A percentile compares a stretch with the other conserved stretches of the same genome.
phyloP scores from a whole-genome alignment of 2,888 invertebrate genomes.

The Listrodromus nycthemerus region DNA sequence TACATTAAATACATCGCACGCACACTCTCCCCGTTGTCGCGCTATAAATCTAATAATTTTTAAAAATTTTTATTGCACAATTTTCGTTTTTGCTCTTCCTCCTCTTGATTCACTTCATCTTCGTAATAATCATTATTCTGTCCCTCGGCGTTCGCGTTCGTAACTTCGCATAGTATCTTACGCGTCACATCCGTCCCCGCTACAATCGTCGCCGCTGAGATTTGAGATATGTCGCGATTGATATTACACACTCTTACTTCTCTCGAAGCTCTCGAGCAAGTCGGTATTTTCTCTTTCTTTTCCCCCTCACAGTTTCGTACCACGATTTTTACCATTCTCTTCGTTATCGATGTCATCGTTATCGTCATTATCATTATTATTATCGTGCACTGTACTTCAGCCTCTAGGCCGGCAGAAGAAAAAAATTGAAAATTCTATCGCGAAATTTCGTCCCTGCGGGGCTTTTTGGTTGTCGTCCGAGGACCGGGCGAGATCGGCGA shows the following conservation, averaged over 20 bases:
- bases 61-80: conserved; percentile 67
- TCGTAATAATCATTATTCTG: conserved; percentile 7
- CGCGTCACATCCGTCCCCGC: conserved; percentile 8
- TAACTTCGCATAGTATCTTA: conserved; percentile 10
- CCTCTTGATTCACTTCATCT: conserved; percentile 22
- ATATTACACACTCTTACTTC: conserved; percentile 73
- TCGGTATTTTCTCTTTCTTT: conserved; percentile 17
- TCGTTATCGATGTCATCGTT: neutral
- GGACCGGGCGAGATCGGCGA: conserved; percentile 78
- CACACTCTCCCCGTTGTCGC: conserved; percentile 3
- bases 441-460: conserved; percentile 38
- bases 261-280: conserved; percentile 1
- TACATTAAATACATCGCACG: conserved; percentile 81
- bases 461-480: conserved; percentile 78
- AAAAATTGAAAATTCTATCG: conserved; percentile 2
- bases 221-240: conserved; percentile 80
- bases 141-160: conserved; percentile 19
- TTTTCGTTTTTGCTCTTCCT: conserved; percentile 37
- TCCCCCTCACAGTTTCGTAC: conserved; percentile 22
- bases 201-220: neutral
- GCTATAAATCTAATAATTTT: conserved; percentile 43
- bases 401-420: conserved; percentile 4
- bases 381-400: conserved; percentile 34
- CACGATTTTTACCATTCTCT: conserved; percentile 39
- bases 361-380: conserved; percentile 19